Percentiles rank a stretch among this genome's conserved stretches.
phyloP scores from a whole-genome alignment of 2,113 vertebrate genomes.

The Dicentrarchus labrax region DNA sequence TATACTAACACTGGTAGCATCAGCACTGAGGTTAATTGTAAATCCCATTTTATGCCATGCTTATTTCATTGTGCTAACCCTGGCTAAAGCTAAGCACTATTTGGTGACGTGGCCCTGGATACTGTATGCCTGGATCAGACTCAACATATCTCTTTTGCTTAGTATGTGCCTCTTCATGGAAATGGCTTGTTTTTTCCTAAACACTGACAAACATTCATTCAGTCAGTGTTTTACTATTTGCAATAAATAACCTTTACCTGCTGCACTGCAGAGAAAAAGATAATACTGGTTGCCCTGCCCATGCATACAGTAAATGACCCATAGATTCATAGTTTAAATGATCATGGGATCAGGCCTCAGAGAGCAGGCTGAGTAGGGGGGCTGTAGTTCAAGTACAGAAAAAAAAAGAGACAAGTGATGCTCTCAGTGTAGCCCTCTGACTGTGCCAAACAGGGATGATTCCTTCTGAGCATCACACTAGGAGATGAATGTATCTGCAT shows the following conservation, averaged over 20 bases:
- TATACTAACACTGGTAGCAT: conserved; percentile 48
- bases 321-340: conserved; percentile 23
- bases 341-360: conserved; percentile 16
- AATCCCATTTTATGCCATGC: conserved; percentile 46
- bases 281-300: conserved; percentile 15
- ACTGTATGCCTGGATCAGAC: conserved; percentile 42
- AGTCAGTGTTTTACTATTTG: conserved; percentile 36
- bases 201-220: conserved; percentile 21
- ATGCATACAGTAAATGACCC: conserved; percentile 27
- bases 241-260: conserved; percentile 49
- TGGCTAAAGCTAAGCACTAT: conserved; percentile 52
- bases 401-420: conserved; percentile 28
- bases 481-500: conserved; percentile 57
- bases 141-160: conserved; percentile 31
- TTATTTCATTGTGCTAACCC: conserved; percentile 49
- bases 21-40: conserved; percentile 57
- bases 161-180: conserved; percentile 35
- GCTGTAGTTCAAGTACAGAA: conserved; percentile 30
- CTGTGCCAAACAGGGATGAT: conserved; percentile 51
- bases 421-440: conserved; percentile 14
- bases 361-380: conserved; percentile 23
- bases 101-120: conserved; percentile 27
- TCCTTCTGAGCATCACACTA: conserved; percentile 28
- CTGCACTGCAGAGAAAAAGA: conserved; percentile 43
- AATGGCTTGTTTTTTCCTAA: conserved; percentile 22